These are phyloP conservation scores for Chrysomela aeneicollis DNA, from an alignment of 2,888 invertebrate genomes.

Conservation along the genomic window DNA sequence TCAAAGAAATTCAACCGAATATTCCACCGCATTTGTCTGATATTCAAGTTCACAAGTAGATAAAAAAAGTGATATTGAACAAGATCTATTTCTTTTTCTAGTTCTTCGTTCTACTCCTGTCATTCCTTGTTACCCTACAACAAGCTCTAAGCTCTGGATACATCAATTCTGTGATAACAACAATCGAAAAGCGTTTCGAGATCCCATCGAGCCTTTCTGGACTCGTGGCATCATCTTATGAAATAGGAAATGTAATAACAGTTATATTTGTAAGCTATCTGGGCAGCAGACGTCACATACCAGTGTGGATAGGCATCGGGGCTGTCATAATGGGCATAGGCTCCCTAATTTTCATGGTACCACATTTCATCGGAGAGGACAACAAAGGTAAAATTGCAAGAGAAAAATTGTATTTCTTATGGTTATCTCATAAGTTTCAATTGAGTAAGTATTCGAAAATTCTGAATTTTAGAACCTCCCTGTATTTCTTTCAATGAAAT, in stretches of 20 bases:
- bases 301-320: slow-evolving; percentile 87
- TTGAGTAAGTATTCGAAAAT: no score
- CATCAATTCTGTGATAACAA: slow-evolving; percentile 95
- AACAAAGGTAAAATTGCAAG: slow-evolving; percentile 66
- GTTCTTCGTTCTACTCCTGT: slow-evolving; percentile 89
- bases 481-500: no score
- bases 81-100: slow-evolving; percentile 59
- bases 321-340: slow-evolving; percentile 94
- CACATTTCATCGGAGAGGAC: slow-evolving; percentile 87
- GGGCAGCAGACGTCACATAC: slow-evolving; percentile 76
- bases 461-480: no score
- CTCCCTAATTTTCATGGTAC: slow-evolving; percentile 90
- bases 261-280: slow-evolving; percentile 96
- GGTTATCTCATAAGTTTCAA: no score
- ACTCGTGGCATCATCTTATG: slow-evolving; percentile 92
- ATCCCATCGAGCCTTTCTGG: slow-evolving; percentile 94
- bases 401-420: no score
- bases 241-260: slow-evolving; percentile 94
- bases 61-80: not conserved
- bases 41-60: no score
- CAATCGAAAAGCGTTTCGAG: slow-evolving; percentile 94
- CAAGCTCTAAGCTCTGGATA: slow-evolving; percentile 92
- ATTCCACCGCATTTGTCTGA: no score
- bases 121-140: slow-evolving; percentile 88
- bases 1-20: no score